A percentile compares a stretch with the other conserved stretches of the same genome.
These are phyloP conservation scores for Mallotus villosus DNA, from an alignment of 2,797 vertebrate species.

Conservation along the genomic window DNA sequence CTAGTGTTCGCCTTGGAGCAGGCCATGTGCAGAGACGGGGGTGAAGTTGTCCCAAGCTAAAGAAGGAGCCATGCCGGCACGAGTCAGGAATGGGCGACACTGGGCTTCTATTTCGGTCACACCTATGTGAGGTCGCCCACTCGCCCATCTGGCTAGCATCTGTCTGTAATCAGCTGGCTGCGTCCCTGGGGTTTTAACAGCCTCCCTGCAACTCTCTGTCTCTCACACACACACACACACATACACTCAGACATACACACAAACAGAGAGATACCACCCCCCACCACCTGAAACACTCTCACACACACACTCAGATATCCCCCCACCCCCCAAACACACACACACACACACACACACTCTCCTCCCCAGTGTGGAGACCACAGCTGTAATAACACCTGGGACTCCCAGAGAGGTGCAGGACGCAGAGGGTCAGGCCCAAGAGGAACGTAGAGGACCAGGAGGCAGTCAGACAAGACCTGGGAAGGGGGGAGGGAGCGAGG, in stretches of 20 bases:
- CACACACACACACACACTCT: slow-evolving; percentile 37
- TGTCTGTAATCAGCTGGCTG: slow-evolving; percentile 90
- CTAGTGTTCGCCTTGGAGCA: slow-evolving; percentile 31
- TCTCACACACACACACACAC: not conserved
- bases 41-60: slow-evolving; percentile 66
- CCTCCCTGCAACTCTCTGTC: slow-evolving; percentile 13
- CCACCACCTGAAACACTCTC: slow-evolving; percentile 4
- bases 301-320: slow-evolving; percentile 20
- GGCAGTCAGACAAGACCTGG: not conserved
- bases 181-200: slow-evolving; percentile 78
- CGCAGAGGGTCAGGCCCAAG: slow-evolving; percentile 23
- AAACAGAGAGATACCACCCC: not conserved
- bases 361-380: slow-evolving; percentile 50
- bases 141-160: slow-evolving; percentile 66
- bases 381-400: slow-evolving; percentile 64
- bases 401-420: slow-evolving; percentile 39
- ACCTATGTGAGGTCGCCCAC: slow-evolving; percentile 84
- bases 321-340: slow-evolving; percentile 11
- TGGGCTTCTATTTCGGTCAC: slow-evolving; percentile 85
- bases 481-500: not conserved
- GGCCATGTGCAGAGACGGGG: slow-evolving; percentile 21
- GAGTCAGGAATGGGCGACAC: slow-evolving; percentile 82
- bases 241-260: slow-evolving; percentile 7
- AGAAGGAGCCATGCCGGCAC: slow-evolving; percentile 70
- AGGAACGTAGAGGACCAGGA: slow-evolving; percentile 28